These are phyloP conservation scores for Karalla daura DNA, from an alignment of 2,797 vertebrate genomes.

Conservation along the genomic window DNA sequence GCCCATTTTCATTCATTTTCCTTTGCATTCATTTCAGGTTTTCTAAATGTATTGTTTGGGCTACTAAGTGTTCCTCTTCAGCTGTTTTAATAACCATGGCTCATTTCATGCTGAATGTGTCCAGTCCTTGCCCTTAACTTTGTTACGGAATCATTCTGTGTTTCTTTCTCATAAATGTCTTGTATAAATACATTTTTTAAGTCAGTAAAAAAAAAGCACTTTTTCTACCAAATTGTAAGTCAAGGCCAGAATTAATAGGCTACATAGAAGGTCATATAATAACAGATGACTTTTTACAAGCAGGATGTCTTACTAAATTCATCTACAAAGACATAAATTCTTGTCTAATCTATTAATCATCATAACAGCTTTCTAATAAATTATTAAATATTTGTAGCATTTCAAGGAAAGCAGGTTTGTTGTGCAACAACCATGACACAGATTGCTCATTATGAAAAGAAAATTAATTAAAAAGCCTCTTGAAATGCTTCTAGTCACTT, in stretches of 20 bases:
- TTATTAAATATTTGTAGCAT: background rate
- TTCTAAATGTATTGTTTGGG: background rate
- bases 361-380: background rate
- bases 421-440: background rate
- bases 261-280: background rate
- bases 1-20: background rate
- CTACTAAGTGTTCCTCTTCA: background rate
- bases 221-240: background rate
- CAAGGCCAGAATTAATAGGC: background rate
- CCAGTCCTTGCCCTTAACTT: background rate
- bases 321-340: background rate
- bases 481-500: background rate
- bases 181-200: background rate
- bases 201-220: background rate
- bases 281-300: background rate
- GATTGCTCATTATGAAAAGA: background rate
- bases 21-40: background rate
- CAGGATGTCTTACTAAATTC: background rate
- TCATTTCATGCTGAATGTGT: background rate
- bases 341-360: too few relatives aligned
- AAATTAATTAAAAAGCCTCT: background rate
- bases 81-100: background rate
- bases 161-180: background rate
- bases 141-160: background rate
- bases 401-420: background rate